A percentile compares a stretch with the other conserved stretches of the same genome.
phyloP scores from a whole-genome alignment of 2,888 invertebrate genomes.

The Fragum whitleyi region DNA sequence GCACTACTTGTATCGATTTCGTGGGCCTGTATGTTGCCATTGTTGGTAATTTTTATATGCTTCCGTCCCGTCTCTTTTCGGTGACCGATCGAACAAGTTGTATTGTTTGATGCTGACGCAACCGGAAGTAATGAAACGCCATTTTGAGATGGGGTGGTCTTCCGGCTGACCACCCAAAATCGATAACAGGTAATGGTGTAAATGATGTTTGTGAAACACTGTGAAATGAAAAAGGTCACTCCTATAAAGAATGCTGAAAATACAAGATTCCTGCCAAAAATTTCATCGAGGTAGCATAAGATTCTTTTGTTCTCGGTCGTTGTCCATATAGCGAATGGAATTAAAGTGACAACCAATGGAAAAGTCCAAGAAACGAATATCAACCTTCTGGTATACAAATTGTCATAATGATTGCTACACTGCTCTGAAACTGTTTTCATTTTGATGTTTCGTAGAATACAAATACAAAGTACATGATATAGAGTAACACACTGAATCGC shows the following conservation, averaged over 20 bases:
- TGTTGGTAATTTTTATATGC: background rate
- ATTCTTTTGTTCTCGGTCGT: background rate
- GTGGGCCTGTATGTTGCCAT: background rate
- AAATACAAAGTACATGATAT: background rate
- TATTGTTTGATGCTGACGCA: background rate
- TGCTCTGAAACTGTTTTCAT: background rate
- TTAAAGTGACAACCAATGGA: background rate
- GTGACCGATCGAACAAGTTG: no score
- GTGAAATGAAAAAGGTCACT: background rate
- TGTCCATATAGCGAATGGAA: background rate
- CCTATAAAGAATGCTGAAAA: background rate
- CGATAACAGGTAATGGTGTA: background rate
- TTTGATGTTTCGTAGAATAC: slow-evolving; percentile 6
- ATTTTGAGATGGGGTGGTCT: background rate
- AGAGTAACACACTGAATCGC: background rate
- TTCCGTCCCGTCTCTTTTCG: background rate
- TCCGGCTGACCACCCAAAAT: background rate
- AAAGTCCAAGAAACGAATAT: background rate
- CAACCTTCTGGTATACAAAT: background rate
- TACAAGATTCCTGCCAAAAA: background rate
- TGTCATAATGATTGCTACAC: background rate
- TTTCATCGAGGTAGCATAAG: background rate
- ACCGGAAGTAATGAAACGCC: background rate
- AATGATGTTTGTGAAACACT: background rate
- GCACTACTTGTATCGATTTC: background rate